Conservation (phyloP, 2,888 invertebrate genomes). For the Andrena bicolor region DNA sequence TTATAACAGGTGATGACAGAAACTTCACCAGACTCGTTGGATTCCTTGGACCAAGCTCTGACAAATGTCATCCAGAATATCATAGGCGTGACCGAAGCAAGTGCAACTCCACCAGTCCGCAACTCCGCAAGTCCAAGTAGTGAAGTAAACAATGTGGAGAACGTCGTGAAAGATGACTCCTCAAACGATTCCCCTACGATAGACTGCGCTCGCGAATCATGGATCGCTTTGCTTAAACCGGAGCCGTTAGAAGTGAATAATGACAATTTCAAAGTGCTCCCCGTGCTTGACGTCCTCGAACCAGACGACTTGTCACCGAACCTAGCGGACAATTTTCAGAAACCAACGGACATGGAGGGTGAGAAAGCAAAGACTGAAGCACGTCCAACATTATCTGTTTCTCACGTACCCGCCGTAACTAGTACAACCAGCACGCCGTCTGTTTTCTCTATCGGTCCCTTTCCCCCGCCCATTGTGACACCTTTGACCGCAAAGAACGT, state of each 20-base stretch:
- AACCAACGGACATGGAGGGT: slow-evolving; percentile 28
- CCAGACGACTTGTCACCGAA: not conserved
- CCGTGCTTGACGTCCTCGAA: not conserved
- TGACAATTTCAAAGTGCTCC: not conserved
- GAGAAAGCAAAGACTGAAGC: slow-evolving; percentile 57
- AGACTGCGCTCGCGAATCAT: not conserved
- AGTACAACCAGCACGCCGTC: slow-evolving; percentile 60
- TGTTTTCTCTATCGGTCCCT: slow-evolving; percentile 82
- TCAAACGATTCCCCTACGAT: not conserved
- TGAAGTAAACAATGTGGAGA: not conserved
- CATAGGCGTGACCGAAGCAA: slow-evolving; percentile 73
- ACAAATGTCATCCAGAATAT: slow-evolving; percentile 82
- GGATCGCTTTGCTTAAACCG: not conserved
- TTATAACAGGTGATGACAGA: slow-evolving; percentile 25
- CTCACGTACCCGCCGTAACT: slow-evolving; percentile 24
- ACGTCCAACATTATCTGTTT: slow-evolving; percentile 26
- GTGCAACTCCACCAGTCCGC: not conserved
- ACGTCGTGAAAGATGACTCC: not conserved
- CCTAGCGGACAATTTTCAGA: not conserved
- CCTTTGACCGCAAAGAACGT: slow-evolving; percentile 64
- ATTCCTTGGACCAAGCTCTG: slow-evolving; percentile 81
- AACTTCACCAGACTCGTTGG: slow-evolving; percentile 64
- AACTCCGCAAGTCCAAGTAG: not conserved
- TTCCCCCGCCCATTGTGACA: slow-evolving; percentile 47
- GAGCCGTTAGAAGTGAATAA: not conserved